Conservation (phyloP, 2,888 invertebrate genomes). For the Xylota segnis region DNA sequence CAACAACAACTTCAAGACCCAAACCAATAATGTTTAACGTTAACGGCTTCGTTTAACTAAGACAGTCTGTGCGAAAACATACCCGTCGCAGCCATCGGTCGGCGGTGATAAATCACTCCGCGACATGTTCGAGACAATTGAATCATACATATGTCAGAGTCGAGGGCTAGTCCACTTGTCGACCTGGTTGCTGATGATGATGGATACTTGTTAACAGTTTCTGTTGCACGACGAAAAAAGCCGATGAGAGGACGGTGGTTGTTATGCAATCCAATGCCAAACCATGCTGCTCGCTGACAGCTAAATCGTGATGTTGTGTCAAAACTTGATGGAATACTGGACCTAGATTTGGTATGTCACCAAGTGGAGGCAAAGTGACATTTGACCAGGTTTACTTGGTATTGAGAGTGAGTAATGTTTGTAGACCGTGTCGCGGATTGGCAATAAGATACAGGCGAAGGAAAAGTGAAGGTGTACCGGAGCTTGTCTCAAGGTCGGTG, state of each 20-base stretch:
- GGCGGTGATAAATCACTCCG: conserved; percentile 52
- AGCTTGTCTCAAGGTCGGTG: conserved; percentile 48
- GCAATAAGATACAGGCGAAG: neutral
- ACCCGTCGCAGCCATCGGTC: neutral
- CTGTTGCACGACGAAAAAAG: conserved; percentile 29
- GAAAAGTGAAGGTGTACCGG: conserved; percentile 30
- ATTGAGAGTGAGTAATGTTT: conserved; percentile 13
- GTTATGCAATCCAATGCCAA: conserved; percentile 63
- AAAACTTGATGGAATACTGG: conserved; percentile 53
- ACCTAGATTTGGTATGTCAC: conserved; percentile 19
- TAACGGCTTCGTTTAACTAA: neutral
- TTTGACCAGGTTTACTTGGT: conserved; percentile 58
- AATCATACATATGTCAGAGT: conserved; percentile 11
- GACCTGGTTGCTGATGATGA: conserved; percentile 11
- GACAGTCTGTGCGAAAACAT: conserved; percentile 27
- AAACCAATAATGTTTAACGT: conserved; percentile 33
- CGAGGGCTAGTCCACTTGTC: conserved; percentile 50
- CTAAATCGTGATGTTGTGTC: conserved; percentile 59
- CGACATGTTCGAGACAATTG: conserved; percentile 43
- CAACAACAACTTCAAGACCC: neutral
- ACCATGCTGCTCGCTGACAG: conserved; percentile 3
- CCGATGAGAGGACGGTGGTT: conserved; percentile 35
- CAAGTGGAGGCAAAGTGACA: conserved; percentile 44
- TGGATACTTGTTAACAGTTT: conserved; percentile 41
- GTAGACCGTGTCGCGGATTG: conserved; percentile 2